Percentiles rank a stretch among this genome's conserved stretches.
Conservation (phyloP, 2,113 vertebrate species). For the Oryzias celebensis region DNA sequence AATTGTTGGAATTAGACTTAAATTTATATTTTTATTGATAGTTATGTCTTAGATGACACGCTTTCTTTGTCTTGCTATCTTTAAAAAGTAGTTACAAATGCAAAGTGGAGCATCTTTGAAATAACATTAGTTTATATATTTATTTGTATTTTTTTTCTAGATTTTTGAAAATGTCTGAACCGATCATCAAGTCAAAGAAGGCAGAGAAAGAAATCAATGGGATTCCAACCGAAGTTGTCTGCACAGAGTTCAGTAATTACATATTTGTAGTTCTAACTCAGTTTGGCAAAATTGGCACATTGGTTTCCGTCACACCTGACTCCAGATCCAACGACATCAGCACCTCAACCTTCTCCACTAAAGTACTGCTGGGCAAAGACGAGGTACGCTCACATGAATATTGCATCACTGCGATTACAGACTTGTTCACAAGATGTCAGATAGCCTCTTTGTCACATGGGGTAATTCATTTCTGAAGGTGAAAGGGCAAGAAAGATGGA, state of each 20-base stretch:
- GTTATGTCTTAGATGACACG: too few species aligned
- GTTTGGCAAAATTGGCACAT: conserved; percentile 91
- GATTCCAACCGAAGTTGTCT: conserved; percentile 88
- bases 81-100: background rate
- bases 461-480: conserved; percentile 35
- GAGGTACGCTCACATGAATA: conserved; percentile 80
- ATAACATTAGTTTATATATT: background rate
- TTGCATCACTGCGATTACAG: conserved; percentile 25
- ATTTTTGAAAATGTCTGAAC: conserved; percentile 75
- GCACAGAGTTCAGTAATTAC: conserved; percentile 90
- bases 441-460: conserved; percentile 15
- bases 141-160: conserved; percentile 14
- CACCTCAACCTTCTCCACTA: conserved; percentile 82
- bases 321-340: conserved; percentile 77
- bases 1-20: too few species aligned
- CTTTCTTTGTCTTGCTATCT: too few species aligned
- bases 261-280: conserved; percentile 92
- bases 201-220: conserved; percentile 81
- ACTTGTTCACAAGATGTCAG: conserved; percentile 20
- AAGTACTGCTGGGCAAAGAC: conserved; percentile 91
- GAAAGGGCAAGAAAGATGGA: conserved; percentile 42
- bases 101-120: background rate
- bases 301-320: conserved; percentile 88
- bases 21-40: too few species aligned
- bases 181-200: conserved; percentile 83